Evolutionary conservation across 2,113 vertebrate genomes (phyloP).

Genomic region (Campylomormyrus tamandua): DNA sequence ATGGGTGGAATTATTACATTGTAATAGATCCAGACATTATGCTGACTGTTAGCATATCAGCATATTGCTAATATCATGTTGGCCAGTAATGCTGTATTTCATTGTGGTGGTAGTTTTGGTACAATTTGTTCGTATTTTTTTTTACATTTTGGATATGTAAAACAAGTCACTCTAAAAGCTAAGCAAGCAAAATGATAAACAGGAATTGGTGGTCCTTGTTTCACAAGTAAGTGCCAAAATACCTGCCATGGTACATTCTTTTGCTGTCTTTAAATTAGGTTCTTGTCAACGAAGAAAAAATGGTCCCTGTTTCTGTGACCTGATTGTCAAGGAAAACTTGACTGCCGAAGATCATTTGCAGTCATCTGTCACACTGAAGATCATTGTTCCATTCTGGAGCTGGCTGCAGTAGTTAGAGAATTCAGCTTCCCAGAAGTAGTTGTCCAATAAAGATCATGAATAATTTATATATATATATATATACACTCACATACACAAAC

Average conservation of each 20-base stretch:
- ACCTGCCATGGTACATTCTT: not conserved
- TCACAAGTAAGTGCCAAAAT: not conserved
- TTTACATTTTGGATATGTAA: not conserved
- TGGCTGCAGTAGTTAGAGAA: not conserved
- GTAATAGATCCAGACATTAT: not conserved
- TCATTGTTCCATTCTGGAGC: not conserved
- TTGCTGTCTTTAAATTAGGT: not conserved
- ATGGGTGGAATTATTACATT: not conserved
- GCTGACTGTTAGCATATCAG: not conserved
- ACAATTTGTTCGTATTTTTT: not conserved
- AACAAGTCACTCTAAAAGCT: not conserved
- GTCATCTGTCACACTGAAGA: no score
- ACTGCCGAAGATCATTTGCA: not conserved
- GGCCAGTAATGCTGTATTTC: not conserved
- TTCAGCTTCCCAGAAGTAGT: not conserved
- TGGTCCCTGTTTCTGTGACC: not conserved
- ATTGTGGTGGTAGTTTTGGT: not conserved
- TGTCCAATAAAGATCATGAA: not conserved
- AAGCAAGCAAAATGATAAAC: not conserved
- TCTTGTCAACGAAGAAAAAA: not conserved
- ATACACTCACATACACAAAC: no score
- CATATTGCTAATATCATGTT: not conserved
- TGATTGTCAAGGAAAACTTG: not conserved
- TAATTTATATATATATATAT: no score
- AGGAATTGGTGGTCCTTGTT: not conserved